phyloP scores from a whole-genome alignment of 2,113 vertebrate genomes.

The Serinus canaria region DNA sequence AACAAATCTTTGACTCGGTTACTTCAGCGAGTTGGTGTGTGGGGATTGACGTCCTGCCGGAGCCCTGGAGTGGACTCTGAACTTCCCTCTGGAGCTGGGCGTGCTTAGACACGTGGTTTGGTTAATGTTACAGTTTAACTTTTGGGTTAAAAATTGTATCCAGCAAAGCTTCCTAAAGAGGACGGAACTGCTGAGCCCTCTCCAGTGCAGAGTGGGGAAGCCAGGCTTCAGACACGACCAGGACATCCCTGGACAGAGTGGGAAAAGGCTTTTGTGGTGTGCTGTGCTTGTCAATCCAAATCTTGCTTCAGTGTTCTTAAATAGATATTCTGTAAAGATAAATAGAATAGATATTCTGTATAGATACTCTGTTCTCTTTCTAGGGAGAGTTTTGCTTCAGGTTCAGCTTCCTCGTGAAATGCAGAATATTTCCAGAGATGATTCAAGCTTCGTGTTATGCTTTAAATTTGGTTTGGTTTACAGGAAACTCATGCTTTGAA shows the following conservation, averaged over 20 bases:
- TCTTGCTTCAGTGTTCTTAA: neutral
- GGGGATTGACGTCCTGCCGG: neutral
- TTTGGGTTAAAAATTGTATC: neutral
- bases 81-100: neutral
- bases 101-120: neutral
- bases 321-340: neutral
- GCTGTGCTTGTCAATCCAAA: neutral
- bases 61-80: neutral
- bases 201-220: fast-evolving
- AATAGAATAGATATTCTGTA: neutral
- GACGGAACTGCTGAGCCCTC: neutral
- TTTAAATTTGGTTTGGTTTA: neutral
- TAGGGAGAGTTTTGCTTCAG: neutral
- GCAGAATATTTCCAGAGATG: neutral
- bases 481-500: neutral
- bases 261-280: neutral
- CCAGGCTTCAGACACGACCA: fast-evolving
- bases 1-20: neutral
- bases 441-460: fast-evolving
- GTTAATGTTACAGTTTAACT: neutral
- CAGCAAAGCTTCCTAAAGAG: neutral
- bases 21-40: neutral
- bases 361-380: neutral
- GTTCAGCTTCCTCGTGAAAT: fast-evolving
- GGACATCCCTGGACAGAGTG: fast-evolving